Evolutionary conservation across 2,113 vertebrate genomes (phyloP).

Genomic region (Vulpes lagopus): DNA sequence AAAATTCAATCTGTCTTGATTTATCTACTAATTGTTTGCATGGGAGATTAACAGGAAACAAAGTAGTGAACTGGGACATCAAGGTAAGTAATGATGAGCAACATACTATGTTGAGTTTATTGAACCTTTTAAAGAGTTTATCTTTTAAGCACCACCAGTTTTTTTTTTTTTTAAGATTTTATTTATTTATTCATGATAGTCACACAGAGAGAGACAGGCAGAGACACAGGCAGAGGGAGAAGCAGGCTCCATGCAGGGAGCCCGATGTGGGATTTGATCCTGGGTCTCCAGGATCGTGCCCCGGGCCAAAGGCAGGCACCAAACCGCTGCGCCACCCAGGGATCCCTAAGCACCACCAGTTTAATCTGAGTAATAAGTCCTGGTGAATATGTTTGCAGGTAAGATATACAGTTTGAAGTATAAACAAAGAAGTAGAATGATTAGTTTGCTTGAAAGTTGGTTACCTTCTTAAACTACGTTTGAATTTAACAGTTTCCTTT

Average conservation of each 20-base stretch:
- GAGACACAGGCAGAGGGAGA: no score
- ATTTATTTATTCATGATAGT: no score
- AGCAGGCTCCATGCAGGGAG: no score
- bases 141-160: not conserved
- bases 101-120: conserved; percentile 32
- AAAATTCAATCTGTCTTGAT: conserved; percentile 97
- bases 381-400: conserved; percentile 2
- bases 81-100: conserved; percentile 89
- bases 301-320: no score
- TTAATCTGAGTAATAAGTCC: not conserved
- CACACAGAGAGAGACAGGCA: no score
- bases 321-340: no score
- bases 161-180: not conserved
- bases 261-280: no score
- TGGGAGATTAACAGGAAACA: conserved; percentile 98
- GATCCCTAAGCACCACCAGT: not conserved
- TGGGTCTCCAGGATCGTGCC: no score
- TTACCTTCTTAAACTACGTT: conserved; percentile 5
- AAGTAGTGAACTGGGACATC: conserved; percentile 98
- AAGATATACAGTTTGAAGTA: not conserved
- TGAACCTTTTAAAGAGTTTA: not conserved
- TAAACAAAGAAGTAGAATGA: conserved; percentile 7
- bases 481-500: not conserved
- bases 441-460: conserved; percentile 19
- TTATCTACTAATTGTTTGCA: conserved; percentile 95